These are phyloP conservation scores for Dendrocincla tyrannina DNA, from an alignment of 2,797 vertebrate genomes.

Conservation along the genomic window DNA sequence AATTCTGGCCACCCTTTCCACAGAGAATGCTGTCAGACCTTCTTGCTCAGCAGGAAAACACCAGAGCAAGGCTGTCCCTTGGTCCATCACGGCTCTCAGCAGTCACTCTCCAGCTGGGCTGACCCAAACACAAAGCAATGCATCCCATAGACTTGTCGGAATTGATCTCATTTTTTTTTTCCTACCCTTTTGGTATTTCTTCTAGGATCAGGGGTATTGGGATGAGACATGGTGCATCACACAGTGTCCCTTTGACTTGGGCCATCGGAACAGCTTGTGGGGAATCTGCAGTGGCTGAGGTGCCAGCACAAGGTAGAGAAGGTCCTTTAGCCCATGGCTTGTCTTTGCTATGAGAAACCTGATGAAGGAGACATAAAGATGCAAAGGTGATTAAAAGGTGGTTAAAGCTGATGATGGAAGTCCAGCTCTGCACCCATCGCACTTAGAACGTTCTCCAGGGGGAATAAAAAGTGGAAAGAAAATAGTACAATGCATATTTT, in stretches of 20 bases:
- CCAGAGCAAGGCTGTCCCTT: background rate
- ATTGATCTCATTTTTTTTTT: background rate
- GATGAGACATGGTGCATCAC: accelerated
- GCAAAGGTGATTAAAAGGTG: background rate
- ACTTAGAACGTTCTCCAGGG: background rate
- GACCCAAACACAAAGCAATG: background rate
- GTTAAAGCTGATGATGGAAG: background rate
- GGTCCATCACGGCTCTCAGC: background rate
- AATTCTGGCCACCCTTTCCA: background rate
- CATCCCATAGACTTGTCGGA: background rate
- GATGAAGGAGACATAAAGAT: background rate
- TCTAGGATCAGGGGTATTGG: background rate
- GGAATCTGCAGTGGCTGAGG: background rate
- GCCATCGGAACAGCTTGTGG: background rate
- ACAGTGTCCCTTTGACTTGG: background rate
- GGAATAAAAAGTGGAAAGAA: background rate
- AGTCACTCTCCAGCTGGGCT: background rate
- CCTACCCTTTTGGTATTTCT: background rate
- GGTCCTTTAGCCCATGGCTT: background rate
- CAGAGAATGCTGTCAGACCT: background rate
- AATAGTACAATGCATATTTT: background rate
- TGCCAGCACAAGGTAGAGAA: background rate
- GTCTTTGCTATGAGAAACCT: background rate
- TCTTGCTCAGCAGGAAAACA: background rate
- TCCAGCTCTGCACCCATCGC: background rate